phyloP scores from a whole-genome alignment of 2,888 invertebrate species.

The Toxonevra muliebris region DNA sequence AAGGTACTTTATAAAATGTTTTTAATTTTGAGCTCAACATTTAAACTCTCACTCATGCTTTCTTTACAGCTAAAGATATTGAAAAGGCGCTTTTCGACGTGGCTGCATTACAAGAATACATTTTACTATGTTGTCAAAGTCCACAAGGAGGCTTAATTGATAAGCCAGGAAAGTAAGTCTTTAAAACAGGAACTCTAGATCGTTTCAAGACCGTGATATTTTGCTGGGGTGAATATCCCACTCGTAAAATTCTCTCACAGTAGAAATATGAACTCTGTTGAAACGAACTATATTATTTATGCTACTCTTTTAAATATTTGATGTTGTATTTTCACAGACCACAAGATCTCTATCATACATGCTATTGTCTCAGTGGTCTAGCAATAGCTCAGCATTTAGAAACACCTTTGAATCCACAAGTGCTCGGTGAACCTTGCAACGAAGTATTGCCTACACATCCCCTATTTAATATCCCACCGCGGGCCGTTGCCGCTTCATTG shows the following conservation, averaged over 20 bases:
- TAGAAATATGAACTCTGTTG: too few relatives aligned
- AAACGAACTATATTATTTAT: too few relatives aligned
- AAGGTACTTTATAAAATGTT: conserved; percentile 50
- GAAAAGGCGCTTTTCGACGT: conserved; percentile 75
- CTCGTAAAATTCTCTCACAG: too few relatives aligned
- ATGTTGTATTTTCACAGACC: conserved; percentile 67
- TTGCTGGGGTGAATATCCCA: too few relatives aligned
- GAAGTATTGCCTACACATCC: conserved; percentile 82
- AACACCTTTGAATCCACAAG: conserved; percentile 65
- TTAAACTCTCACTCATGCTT: not conserved
- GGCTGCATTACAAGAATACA: conserved; percentile 92
- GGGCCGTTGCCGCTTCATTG: conserved; percentile 68
- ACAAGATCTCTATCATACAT: conserved; percentile 95
- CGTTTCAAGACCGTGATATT: too few relatives aligned
- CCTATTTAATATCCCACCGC: conserved; percentile 82
- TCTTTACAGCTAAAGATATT: conserved; percentile 44
- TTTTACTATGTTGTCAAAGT: conserved; percentile 91
- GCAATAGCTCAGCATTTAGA: conserved; percentile 86
- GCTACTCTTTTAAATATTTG: too few relatives aligned
- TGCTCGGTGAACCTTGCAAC: conserved; percentile 75
- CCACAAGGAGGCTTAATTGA: conserved; percentile 90
- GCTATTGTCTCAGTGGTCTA: conserved; percentile 94
- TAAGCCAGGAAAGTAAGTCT: conserved; percentile 91
- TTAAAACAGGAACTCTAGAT: not conserved
- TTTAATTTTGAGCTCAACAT: not conserved